Percentiles rank a stretch among this genome's conserved stretches.
Evolutionary conservation across 2,113 vertebrate genomes (phyloP).

Genomic region (Cyprinodon variegatus): DNA sequence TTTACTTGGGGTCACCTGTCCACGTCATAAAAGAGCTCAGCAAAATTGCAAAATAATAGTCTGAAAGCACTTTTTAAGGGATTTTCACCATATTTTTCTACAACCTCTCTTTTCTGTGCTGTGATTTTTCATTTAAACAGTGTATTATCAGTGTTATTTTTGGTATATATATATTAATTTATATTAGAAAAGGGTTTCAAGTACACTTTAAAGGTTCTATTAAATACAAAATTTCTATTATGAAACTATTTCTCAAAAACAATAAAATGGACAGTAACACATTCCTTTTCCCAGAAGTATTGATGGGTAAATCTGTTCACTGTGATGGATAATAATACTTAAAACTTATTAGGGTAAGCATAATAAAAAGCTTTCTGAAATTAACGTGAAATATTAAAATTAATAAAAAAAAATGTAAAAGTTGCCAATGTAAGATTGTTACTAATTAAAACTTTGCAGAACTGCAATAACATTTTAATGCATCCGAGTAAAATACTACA

Average conservation of each 20-base stretch:
- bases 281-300: background rate
- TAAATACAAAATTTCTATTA: background rate
- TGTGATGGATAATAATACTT: background rate
- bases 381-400: background rate
- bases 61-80: no score
- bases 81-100: no score
- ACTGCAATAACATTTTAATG: background rate
- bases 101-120: no score
- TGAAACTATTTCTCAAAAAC: background rate
- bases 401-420: background rate
- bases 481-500: constrained; percentile 4
- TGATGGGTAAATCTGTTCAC: background rate
- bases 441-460: background rate
- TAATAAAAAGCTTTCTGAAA: background rate
- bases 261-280: background rate
- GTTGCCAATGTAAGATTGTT: background rate
- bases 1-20: no score
- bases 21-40: no score
- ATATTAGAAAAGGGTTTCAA: no score
- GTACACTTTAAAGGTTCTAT: background rate
- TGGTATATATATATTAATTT: no score
- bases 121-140: no score
- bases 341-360: background rate
- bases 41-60: no score
- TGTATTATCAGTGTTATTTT: no score